Conservation (phyloP, 2,113 vertebrate species). For the Larimichthys polyactis region DNA sequence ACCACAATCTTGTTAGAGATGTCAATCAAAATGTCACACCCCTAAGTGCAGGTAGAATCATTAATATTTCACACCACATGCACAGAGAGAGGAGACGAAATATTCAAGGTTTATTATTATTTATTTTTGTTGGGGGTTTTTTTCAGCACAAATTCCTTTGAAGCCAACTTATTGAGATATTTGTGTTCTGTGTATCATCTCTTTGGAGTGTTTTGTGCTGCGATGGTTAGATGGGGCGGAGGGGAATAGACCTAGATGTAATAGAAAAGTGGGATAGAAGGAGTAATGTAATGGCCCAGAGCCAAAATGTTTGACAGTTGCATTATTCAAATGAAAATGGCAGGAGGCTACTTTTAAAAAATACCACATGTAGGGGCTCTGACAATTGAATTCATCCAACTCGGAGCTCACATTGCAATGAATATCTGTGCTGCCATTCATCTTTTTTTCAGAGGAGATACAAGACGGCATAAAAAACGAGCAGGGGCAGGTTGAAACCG, state of each 20-base stretch:
- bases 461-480: conserved; percentile 32
- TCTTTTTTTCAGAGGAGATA: conserved; percentile 15
- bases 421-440: conserved; percentile 2
- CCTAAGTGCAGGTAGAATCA: conserved; percentile 15
- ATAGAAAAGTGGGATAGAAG: conserved; percentile 17
- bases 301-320: conserved; percentile 49
- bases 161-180: conserved; percentile 9
- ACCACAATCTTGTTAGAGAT: conserved; percentile 28
- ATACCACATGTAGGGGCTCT: conserved; percentile 23
- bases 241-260: conserved; percentile 19
- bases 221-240: not conserved
- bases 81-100: conserved; percentile 1
- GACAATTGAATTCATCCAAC: conserved; percentile 37
- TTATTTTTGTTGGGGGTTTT: not conserved
- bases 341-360: conserved; percentile 34
- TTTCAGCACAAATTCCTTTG: not conserved
- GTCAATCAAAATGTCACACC: conserved; percentile 48
- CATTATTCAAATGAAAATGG: conserved; percentile 62
- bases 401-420: conserved; percentile 15
- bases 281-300: conserved; percentile 32
- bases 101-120: conserved; percentile 22
- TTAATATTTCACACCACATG: conserved; percentile 29
- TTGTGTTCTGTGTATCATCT: conserved; percentile 18
- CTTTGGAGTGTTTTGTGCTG: not conserved
- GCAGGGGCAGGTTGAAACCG: conserved; percentile 9